Evolutionary conservation across 30 jellyfish, hydroid and myxozoan genomes (phyloP).

Genomic region (Aurelia sp.): DNA sequence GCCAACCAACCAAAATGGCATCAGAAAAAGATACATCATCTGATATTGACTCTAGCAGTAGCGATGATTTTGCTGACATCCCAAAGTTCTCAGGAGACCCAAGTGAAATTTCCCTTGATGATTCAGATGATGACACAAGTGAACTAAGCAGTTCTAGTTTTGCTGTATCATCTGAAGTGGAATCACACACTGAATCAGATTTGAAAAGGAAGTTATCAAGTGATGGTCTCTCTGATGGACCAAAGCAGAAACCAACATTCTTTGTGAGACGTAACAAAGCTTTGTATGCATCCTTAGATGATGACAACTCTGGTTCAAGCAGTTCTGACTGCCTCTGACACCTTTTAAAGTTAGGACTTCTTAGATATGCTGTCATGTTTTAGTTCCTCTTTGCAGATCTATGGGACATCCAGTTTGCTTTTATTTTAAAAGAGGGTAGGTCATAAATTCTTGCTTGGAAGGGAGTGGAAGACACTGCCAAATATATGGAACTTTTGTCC

Average conservation of each 20-base stretch:
- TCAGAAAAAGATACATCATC: background rate
- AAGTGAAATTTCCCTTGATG: slow-evolving; percentile 60
- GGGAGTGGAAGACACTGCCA: too few relatives aligned
- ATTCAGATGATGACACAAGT: slow-evolving; percentile 59
- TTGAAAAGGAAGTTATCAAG: slow-evolving; percentile 54
- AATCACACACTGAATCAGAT: slow-evolving; percentile 19
- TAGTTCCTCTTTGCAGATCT: too few relatives aligned
- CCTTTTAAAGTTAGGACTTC: background rate
- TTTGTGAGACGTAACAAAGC: slow-evolving; percentile 71
- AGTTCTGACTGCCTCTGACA: slow-evolving; percentile 64
- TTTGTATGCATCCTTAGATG: slow-evolving; percentile 68
- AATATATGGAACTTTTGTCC: too few relatives aligned
- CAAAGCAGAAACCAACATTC: slow-evolving; percentile 46
- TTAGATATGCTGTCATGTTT: background rate
- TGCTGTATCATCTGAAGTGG: slow-evolving; percentile 52
- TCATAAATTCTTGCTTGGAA: too few relatives aligned
- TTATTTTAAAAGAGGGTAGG: too few relatives aligned
- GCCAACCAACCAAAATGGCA: background rate
- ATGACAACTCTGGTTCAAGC: slow-evolving; percentile 71
- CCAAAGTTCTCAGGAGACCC: slow-evolving; percentile 60
- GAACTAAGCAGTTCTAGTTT: slow-evolving; percentile 42
- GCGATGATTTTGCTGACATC: slow-evolving; percentile 54
- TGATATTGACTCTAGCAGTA: slow-evolving; percentile 53
- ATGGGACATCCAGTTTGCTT: too few relatives aligned
- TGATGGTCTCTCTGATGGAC: slow-evolving; percentile 41